Evolutionary conservation across 2,888 invertebrate species (phyloP).

Genomic region (Chydorus sphaericus): DNA sequence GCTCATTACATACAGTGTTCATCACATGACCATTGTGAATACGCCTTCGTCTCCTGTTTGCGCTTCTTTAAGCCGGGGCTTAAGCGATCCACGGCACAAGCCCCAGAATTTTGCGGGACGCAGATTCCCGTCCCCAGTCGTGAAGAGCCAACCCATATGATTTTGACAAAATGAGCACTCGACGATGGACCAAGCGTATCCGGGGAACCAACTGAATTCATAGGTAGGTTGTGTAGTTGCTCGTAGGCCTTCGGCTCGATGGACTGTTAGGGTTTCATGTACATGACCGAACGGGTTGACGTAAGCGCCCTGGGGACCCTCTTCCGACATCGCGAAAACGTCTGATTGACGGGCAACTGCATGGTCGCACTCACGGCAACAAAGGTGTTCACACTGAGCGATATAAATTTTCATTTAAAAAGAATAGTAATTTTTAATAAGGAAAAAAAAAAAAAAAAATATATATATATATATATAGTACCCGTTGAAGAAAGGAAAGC

Average conservation of each 20-base stretch:
- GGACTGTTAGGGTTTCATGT: conserved; percentile 62
- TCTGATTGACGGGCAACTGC: conserved; percentile 46
- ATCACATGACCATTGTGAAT: background rate
- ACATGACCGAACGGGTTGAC: conserved; percentile 66
- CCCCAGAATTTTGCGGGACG: conserved; percentile 56
- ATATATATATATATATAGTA: conserved; percentile 17
- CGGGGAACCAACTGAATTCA: conserved; percentile 75
- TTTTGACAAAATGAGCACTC: conserved; percentile 47
- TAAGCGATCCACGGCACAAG: conserved; percentile 35
- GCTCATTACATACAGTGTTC: no score
- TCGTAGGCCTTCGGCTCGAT: conserved; percentile 34
- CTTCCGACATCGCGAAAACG: conserved; percentile 64
- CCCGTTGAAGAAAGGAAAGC: conserved; percentile 30
- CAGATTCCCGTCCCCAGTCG: conserved; percentile 42
- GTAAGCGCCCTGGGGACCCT: conserved; percentile 63
- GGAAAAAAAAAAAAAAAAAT: background rate
- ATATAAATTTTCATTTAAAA: conserved; percentile 16
- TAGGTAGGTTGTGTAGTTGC: conserved; percentile 40
- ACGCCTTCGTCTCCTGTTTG: background rate
- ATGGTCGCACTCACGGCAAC: conserved; percentile 39
- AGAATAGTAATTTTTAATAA: background rate
- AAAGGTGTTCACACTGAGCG: conserved; percentile 36
- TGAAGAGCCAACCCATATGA: conserved; percentile 71
- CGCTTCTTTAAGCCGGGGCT: conserved; percentile 4
- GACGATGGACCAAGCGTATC: conserved; percentile 67